phyloP scores from a whole-genome alignment of 2,113 vertebrate genomes.

The Empidonax traillii region DNA sequence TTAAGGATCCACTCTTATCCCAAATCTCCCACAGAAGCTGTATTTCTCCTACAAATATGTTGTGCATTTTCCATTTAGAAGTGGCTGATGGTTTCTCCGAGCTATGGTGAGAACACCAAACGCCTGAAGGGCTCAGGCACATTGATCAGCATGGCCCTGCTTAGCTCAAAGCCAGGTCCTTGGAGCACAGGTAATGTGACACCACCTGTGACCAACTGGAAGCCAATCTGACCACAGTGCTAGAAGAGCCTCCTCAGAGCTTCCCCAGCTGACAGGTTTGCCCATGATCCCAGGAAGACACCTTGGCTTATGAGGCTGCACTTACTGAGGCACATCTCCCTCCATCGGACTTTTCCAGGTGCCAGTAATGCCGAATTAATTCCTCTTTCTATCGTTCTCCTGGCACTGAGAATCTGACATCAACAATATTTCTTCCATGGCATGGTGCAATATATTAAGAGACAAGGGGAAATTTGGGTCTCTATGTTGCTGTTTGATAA shows the following conservation, averaged over 20 bases:
- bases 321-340: background rate
- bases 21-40: background rate
- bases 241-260: background rate
- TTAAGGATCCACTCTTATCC: background rate
- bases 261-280: background rate
- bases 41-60: background rate
- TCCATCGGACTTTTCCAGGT: background rate
- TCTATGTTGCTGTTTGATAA: background rate
- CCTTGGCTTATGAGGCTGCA: fast-evolving
- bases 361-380: background rate
- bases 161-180: background rate
- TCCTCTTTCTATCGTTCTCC: background rate
- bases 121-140: fast-evolving
- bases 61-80: background rate
- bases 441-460: background rate
- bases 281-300: background rate
- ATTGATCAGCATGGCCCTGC: background rate
- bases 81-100: background rate
- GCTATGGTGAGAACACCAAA: background rate
- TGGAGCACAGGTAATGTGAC: background rate
- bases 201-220: background rate
- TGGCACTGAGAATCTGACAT: background rate
- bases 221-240: background rate
- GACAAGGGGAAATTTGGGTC: background rate
- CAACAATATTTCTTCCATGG: background rate